Evolutionary conservation across 30 jellyfish, hydroid and myxozoan species (phyloP).

Genomic region (Cassiopea xamachana): DNA sequence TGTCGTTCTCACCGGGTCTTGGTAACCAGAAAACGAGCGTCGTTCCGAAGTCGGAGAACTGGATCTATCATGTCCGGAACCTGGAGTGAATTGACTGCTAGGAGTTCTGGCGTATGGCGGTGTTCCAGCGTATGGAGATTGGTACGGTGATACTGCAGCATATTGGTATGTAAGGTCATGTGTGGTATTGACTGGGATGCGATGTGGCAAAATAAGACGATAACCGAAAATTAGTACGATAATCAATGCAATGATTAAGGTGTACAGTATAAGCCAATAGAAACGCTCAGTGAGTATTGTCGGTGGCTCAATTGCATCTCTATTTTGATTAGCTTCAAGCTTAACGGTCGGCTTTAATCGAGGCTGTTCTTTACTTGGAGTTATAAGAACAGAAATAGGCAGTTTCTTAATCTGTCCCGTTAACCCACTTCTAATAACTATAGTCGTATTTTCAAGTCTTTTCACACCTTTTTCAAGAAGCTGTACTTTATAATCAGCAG

Average conservation of each 20-base stretch:
- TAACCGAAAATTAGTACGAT: constrained; percentile 24
- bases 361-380: neutral
- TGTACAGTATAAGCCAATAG: constrained; percentile 16
- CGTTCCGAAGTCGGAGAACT: constrained; percentile 34
- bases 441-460: neutral
- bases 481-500: neutral
- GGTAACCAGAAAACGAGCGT: constrained; percentile 20
- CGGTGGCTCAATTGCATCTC: neutral
- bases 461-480: neutral
- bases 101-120: constrained; percentile 18
- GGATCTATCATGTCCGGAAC: neutral
- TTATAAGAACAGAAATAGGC: neutral
- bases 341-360: neutral
- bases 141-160: constrained; percentile 26
- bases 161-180: too few relatives aligned
- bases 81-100: constrained; percentile 9
- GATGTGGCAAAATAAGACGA: neutral
- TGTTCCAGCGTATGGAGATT: neutral
- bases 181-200: too few relatives aligned
- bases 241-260: constrained; percentile 10
- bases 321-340: neutral
- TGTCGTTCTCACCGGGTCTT: constrained; percentile 11
- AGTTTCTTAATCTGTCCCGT: constrained; percentile 25
- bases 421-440: constrained; percentile 19
- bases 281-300: neutral